A percentile compares a stretch with the other conserved stretches of the same genome.
Evolutionary conservation across 2,113 vertebrate species (phyloP).

Genomic region (Gobius niger): DNA sequence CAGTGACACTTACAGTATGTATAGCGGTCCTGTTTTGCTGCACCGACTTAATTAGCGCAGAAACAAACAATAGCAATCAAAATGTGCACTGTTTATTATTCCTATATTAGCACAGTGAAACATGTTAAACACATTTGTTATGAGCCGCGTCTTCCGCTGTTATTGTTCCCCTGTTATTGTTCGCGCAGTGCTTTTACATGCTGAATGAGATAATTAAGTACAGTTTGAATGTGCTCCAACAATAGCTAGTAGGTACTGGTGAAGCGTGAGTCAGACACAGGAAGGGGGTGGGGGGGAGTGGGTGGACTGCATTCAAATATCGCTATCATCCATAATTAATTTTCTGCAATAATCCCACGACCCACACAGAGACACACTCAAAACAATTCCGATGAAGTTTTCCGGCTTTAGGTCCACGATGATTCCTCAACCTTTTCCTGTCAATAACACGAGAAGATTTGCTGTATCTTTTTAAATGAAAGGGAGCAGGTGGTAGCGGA

Average conservation of each 20-base stretch:
- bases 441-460: not conserved
- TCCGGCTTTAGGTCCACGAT: slow-evolving; percentile 4
- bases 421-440: not conserved
- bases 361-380: slow-evolving; percentile 1
- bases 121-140: not conserved
- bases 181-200: not conserved
- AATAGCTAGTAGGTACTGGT: not conserved
- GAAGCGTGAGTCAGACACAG: slow-evolving; percentile 8
- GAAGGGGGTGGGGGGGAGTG: slow-evolving; percentile 7
- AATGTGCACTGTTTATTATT: not conserved
- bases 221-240: slow-evolving; percentile 9
- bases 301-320: slow-evolving; percentile 19
- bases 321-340: slow-evolving; percentile 42
- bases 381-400: not conserved
- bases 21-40: not conserved
- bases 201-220: not conserved
- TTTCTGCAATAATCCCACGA: slow-evolving; percentile 35
- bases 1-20: no score
- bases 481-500: not conserved
- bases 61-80: not conserved
- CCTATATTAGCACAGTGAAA: not conserved
- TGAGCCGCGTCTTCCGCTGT: not conserved
- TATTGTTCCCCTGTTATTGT: not conserved
- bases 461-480: not conserved
- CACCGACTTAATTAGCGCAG: not conserved